A percentile compares a stretch with the other conserved stretches of the same genome.
phyloP scores from a whole-genome alignment of 2,797 vertebrate species.

The Sphenopsis melanotis region DNA sequence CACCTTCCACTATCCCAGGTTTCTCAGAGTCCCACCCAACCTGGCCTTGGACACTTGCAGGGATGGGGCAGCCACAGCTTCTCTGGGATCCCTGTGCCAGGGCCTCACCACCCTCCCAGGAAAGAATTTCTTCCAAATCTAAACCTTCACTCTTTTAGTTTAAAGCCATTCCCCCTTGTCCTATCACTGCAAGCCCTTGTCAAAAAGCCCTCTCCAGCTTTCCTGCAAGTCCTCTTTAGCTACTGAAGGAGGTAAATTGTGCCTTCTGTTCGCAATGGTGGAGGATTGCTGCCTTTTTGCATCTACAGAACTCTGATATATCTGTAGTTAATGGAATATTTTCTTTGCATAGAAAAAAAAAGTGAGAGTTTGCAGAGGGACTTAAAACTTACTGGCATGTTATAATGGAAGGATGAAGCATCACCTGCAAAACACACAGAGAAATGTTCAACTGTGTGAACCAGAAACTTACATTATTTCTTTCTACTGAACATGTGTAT shows the following conservation, averaged over 20 bases:
- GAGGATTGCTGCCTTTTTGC: neutral
- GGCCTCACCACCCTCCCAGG: neutral
- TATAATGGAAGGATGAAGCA: neutral
- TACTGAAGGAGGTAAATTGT: neutral
- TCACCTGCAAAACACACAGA: neutral
- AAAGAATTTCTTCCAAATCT: neutral
- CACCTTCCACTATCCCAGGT: neutral
- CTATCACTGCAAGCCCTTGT: too few species aligned
- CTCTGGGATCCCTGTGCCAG: neutral
- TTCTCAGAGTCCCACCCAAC: neutral
- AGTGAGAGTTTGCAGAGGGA: neutral
- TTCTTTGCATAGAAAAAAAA: neutral
- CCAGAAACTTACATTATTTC: neutral
- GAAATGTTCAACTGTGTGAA: neutral
- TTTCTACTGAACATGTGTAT: neutral
- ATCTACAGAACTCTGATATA: neutral
- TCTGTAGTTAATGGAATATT: neutral
- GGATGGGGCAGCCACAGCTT: neutral
- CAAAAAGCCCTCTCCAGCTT: neutral
- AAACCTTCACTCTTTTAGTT: neutral
- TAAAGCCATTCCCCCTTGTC: neutral
- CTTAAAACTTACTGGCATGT: neutral
- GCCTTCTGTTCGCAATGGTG: neutral
- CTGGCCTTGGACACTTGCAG: neutral
- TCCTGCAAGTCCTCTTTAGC: neutral